Base-by-base conservation (phyloP, 2,888 invertebrate species). In the Troides helena region DNA sequence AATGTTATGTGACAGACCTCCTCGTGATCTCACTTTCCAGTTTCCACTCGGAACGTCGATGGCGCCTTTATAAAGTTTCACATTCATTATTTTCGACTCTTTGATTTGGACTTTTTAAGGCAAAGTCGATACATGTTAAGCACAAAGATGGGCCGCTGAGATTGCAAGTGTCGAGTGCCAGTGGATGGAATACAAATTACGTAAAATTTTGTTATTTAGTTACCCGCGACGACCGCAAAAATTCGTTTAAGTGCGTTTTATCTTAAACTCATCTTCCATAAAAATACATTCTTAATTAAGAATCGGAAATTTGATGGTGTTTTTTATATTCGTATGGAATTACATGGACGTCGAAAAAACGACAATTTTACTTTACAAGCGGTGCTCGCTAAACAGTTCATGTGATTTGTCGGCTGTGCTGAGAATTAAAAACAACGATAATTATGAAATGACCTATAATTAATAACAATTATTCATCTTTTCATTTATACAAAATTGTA, bases 1-100 rank as follows among this genome's bases (percentile, higher is more conserved):
- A 74, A 87, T 72, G 81, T 90, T 86, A 90, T 91, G 85, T 84
- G 89, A 86, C 87, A 85, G 84, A 76, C 75, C 76, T 78, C 74
- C 75, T 77, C 80, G 74, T 79, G 83, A 83, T 83, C 82, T 82
- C 83, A 82, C 80, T 83, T 83, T 80, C 80, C 70, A 78, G 81
- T 81, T 74, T 80, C 76, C 77, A 81, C 82, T 84, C 80, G 78
- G 74, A 79, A 84, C 82, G 78, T 79, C 80, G 77, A 85, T 80
- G 78, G 83, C 78, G 75, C 76, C 75, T 77, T 74, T 84, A 86
- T 88, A 88, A 88, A 87, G 85, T 85, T 85, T 83, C 80, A 81
- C 82, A 81, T 85, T 84, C 84, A 87, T 86, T 85, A 78, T 77
- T 80, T 83, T 84, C 77, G 79, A 81, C 81, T 82, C 79, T 81